These are phyloP conservation scores for Tipula helvola DNA, from an alignment of 2,888 invertebrate genomes.

Conservation along the genomic window DNA sequence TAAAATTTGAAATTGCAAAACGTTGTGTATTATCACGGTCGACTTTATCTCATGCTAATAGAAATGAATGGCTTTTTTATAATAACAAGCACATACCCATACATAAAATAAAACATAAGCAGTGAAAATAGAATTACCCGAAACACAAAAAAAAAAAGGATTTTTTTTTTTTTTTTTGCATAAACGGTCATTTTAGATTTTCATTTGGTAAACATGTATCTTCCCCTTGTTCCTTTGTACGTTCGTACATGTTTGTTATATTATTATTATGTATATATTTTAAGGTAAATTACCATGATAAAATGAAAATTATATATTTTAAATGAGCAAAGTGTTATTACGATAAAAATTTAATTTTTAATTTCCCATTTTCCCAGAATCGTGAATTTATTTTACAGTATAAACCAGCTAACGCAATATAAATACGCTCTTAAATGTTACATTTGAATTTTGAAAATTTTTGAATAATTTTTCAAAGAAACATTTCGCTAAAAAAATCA, in stretches of 20 bases:
- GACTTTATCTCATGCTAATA: neutral
- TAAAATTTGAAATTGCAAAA: neutral
- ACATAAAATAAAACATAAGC: neutral
- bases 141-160: neutral
- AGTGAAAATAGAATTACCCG: neutral
- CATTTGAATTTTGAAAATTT: neutral
- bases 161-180: neutral
- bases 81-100: neutral
- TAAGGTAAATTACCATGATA: neutral
- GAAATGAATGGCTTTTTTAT: neutral
- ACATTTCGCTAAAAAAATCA: neutral
- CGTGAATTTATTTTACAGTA: neutral
- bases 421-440: neutral
- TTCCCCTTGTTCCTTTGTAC: neutral
- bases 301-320: neutral
- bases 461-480: neutral
- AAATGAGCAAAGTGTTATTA: neutral
- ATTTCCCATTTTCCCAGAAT: neutral
- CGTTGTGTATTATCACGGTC: neutral
- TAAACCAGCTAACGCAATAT: too few relatives aligned
- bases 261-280: neutral
- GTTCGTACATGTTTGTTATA: neutral
- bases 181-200: neutral
- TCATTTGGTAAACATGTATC: neutral
- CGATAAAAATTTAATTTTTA: neutral